These are phyloP conservation scores for Labia minor DNA, from an alignment of 2,888 invertebrate genomes.

Conservation along the genomic window DNA sequence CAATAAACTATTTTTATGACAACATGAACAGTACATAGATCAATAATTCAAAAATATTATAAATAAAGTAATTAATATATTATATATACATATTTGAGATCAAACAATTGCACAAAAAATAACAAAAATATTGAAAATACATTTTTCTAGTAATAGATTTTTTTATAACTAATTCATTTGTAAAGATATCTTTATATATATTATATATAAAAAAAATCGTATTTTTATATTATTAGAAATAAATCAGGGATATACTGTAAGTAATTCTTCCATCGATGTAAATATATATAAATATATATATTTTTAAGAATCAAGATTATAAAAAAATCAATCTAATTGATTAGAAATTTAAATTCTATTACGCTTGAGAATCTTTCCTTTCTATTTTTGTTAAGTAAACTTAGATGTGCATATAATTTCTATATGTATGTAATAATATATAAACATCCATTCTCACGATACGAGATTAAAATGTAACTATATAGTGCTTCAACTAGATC, in stretches of 20 bases:
- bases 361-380: constrained; percentile 27
- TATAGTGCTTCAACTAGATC: no score
- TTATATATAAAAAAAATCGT: constrained; percentile 8
- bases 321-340: constrained; percentile 19
- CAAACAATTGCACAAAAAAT: neutral
- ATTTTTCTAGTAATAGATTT: neutral
- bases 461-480: no score
- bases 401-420: no score
- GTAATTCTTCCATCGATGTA: constrained; percentile 14
- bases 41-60: neutral
- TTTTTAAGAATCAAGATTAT: constrained; percentile 14
- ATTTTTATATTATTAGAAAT: constrained; percentile 21
- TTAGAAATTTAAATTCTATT: constrained; percentile 29
- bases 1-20: constrained; percentile 13
- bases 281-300: constrained; percentile 14
- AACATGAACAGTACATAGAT: neutral
- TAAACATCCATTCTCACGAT: no score
- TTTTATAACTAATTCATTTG: neutral
- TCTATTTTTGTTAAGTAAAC: neutral
- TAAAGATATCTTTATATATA: constrained; percentile 13
- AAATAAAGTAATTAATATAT: neutral
- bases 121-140: neutral
- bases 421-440: no score
- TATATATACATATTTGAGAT: neutral
- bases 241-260: constrained; percentile 18